Evolutionary conservation across 2,888 invertebrate genomes (phyloP), one percentile per base, ranked within the genome.

Genomic region (Danaus chrysippus): DNA sequence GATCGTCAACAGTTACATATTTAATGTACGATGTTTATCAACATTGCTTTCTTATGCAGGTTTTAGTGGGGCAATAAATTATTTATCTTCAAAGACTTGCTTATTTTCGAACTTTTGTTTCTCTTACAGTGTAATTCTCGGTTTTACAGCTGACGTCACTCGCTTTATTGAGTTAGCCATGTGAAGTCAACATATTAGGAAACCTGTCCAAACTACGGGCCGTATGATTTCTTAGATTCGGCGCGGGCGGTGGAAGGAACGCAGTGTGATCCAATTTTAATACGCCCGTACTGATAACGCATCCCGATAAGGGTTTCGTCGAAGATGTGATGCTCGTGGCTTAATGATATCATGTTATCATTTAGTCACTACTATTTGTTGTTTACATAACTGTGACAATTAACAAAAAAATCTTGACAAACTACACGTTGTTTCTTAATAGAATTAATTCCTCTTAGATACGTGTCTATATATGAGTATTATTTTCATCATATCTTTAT

Each of bases 11-110:
- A 88, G 91, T 91, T 90, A 89, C 88, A 90, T 90, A 89, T 89
- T 89, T 88, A 87, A 89, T 89, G 87, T 86, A 86, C 87, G 85
- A 87, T 90, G 91, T 91, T 90, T 91, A 91, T 91, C 89, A 91
- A 90, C 90, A 91, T 84, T 89, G 90, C 86, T 90, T 91, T 90
- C 89, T 90, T 87, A 87, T 88, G 83, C 87, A 87, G 85, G 85
- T 87, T 90, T 89, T 90, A 91, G 84, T 88, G 87, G 75, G 61
- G 85, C 84, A 74, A 82, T 91, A 90, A 91, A 90, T 90, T 88
- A 90, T 87, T 84, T 87, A 85, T 88, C 90, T 86, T 91, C 90
- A 91, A 91, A 91, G 88, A 81, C 78, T 79, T 74, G 84, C 82
- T 87, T 87, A 86, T 88, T 90, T 90, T 86, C 79, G 76, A 86